Conservation (phyloP, 2,888 invertebrate species). For the Opisthograptis luteolata region DNA sequence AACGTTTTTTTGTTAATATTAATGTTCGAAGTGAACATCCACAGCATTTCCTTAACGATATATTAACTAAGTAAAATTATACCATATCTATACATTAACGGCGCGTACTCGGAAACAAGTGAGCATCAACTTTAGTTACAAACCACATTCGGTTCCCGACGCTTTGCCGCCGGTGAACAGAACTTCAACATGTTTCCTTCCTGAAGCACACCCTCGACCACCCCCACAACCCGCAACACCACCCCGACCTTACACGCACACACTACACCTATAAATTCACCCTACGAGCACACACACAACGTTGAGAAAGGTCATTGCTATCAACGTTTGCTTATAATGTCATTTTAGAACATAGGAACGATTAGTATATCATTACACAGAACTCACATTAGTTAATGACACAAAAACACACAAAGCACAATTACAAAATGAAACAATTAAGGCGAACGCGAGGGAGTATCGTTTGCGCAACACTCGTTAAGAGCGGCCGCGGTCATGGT, state of each 20-base stretch:
- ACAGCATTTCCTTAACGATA: constrained; percentile 10
- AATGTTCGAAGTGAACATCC: constrained; percentile 16
- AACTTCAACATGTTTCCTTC: constrained; percentile 85
- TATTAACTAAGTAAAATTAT: constrained; percentile 33
- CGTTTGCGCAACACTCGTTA: constrained; percentile 37
- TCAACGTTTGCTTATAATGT: constrained; percentile 34
- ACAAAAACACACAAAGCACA: constrained; percentile 38
- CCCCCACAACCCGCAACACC: constrained; percentile 42
- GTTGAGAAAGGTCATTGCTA: constrained; percentile 46
- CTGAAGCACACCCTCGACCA: constrained; percentile 47
- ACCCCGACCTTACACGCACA: constrained; percentile 44
- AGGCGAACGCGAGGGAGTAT: constrained; percentile 38
- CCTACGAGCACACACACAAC: constrained; percentile 44
- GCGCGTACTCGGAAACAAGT: constrained; percentile 39
- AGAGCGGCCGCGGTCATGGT: constrained; percentile 41
- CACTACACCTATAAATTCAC: constrained; percentile 32
- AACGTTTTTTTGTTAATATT: too few species aligned
- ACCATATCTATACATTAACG: constrained; percentile 33
- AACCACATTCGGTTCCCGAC: constrained; percentile 80
- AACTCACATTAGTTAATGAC: constrained; percentile 40
- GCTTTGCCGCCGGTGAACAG: constrained; percentile 83
- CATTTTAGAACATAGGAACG: constrained; percentile 37
- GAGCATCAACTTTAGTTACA: constrained; percentile 54
- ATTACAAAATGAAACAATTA: constrained; percentile 44
- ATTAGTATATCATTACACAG: constrained; percentile 37